Percentiles rank a stretch among this genome's conserved stretches.
Evolutionary conservation across 2,113 vertebrate genomes (phyloP).

Genomic region (Alligator sinensis): DNA sequence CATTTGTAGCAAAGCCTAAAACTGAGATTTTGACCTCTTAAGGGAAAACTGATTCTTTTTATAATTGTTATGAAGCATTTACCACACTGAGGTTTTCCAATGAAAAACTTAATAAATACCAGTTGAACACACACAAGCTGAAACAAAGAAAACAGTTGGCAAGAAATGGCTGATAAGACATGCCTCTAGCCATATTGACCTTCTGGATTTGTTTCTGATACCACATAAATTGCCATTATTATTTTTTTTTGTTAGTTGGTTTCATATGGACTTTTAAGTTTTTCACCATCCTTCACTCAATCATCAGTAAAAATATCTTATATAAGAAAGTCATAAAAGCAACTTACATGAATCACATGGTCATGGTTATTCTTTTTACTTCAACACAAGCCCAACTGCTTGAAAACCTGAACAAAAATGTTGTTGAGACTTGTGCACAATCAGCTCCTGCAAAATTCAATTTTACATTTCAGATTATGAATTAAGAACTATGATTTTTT

Average conservation of each 20-base stretch:
- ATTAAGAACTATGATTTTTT: not conserved
- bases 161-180: not conserved
- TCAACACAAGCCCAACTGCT: not conserved
- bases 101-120: not conserved
- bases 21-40: not conserved
- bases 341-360: not conserved
- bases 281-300: not conserved
- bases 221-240: not conserved
- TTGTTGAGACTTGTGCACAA: not conserved
- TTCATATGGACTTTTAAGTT: not conserved
- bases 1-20: not conserved
- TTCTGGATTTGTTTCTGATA: not conserved
- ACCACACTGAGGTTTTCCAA: not conserved
- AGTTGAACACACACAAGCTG: not conserved
- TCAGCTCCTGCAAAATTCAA: accelerated
- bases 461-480: not conserved
- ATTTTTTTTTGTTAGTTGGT: not conserved
- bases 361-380: not conserved
- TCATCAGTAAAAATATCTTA: not conserved
- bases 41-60: not conserved
- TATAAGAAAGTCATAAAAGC: not conserved
- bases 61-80: not conserved
- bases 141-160: not conserved
- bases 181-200: not conserved
- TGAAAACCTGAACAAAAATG: not conserved